Conservation (phyloP, 2,797 vertebrate species). For the Coluber constrictor region DNA sequence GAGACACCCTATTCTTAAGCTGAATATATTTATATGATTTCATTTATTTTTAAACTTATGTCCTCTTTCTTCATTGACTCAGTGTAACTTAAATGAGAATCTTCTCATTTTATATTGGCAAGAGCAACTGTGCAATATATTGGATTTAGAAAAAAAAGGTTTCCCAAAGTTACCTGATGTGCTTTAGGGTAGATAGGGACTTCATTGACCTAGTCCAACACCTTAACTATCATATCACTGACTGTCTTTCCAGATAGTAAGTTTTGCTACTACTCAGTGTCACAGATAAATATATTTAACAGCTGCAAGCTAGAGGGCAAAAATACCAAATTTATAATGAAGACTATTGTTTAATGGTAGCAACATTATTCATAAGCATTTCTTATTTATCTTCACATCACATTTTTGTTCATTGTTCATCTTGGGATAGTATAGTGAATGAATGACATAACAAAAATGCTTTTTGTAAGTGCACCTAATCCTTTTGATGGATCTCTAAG, state of each 20-base stretch:
- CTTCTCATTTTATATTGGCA: not conserved
- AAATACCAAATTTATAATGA: not conserved
- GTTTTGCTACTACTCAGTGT: not conserved
- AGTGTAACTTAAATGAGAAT: not conserved
- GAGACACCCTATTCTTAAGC: not conserved
- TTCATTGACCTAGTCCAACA: not conserved
- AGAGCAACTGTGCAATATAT: not conserved
- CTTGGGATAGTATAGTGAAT: not conserved
- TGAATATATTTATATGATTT: conserved; percentile 3
- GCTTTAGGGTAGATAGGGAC: not conserved
- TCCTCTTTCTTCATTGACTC: not conserved
- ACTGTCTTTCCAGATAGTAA: not conserved
- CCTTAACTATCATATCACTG: not conserved
- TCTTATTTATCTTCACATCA: not conserved
- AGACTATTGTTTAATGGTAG: not conserved
- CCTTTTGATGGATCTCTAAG: not conserved
- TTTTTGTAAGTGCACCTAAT: not conserved
- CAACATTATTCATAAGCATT: not conserved
- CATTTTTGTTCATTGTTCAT: not conserved
- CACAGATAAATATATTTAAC: not conserved
- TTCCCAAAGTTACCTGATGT: not conserved
- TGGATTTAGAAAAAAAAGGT: not conserved
- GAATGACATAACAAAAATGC: not conserved
- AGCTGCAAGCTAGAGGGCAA: not conserved
- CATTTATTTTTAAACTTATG: not conserved